Evolutionary conservation across 2,797 vertebrate species (phyloP), one percentile per base, ranked within the genome.

Genomic region (Salarias fasciatus): DNA sequence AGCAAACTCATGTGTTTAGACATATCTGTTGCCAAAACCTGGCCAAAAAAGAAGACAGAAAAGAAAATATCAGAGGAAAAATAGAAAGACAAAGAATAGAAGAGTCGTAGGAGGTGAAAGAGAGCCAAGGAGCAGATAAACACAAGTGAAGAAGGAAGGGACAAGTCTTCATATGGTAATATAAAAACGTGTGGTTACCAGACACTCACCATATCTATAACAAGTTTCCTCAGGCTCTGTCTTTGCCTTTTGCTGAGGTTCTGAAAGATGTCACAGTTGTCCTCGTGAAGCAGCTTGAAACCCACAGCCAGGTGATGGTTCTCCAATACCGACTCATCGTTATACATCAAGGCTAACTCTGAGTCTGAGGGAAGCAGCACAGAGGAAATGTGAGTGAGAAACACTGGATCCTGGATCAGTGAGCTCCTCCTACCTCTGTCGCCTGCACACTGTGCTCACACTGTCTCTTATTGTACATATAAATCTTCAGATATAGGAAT

Each of bases 1-100:
- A 98, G 82, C 78, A 98, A 93, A 79, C 93, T 95, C 96, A 98
- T 97, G 88, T 98, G 96, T 90, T 98, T 98, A 47, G 96, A 97
- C 96, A 98, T 98, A 75, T 98, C 96, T 0, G 96, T 98, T 29
- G 96, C 96, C 91, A 98, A 91, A 74, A 98, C 96, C 96, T 97
- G 69, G 6, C 36, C 18, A 24, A 2, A 24, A 24, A 45, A 51
- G 5, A 35, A 6, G 35, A 35, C n/a, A 35, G 33, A 9, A 11
- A 31, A 29, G 44, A 24, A 11, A 3, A 11, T 33, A 56, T 71
- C 38, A 36, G 3, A 33, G 35, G 6, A 1, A 10, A 18, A 37
- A 5, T 1, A 48, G n/a, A 51, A 6, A 10, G 29, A 30, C 8
- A 14, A 15, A 14, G 2, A 57, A 24, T 4, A 60, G 13, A 45